phyloP scores from a whole-genome alignment of 2,797 vertebrate species.

The Xyrichtys novacula region DNA sequence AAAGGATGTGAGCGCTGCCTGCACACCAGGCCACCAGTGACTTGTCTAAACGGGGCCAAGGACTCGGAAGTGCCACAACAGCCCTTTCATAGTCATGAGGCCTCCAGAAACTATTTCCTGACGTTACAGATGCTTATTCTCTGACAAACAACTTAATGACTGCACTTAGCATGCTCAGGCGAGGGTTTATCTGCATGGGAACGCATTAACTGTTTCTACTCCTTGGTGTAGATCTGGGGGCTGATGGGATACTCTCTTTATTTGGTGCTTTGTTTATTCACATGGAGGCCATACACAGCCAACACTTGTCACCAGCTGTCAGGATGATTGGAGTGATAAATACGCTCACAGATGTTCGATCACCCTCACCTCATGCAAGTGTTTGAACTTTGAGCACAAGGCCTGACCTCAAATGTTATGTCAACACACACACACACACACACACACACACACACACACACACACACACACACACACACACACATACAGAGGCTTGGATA shows the following conservation, averaged over 20 bases:
- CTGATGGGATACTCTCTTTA: slow-evolving; percentile 31
- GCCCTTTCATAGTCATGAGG: slow-evolving; percentile 54
- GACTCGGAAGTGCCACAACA: slow-evolving; percentile 56
- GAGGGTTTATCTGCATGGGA: slow-evolving; percentile 44
- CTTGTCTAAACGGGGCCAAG: slow-evolving; percentile 58
- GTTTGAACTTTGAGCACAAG: slow-evolving; percentile 68
- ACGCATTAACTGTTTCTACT: slow-evolving; percentile 3
- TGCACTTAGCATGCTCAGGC: slow-evolving; percentile 28
- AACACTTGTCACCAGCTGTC: slow-evolving; percentile 61
- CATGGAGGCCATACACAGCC: slow-evolving; percentile 61
- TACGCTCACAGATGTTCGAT: slow-evolving; percentile 72
- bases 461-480: slow-evolving; percentile 3
- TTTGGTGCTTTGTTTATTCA: slow-evolving; percentile 68
- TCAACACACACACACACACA: slow-evolving; percentile 61
- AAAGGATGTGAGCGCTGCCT: slow-evolving; percentile 62
- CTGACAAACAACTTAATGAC: slow-evolving; percentile 61
- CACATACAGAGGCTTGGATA: background rate
- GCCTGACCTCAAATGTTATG: slow-evolving; percentile 69
- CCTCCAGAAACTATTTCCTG: slow-evolving; percentile 64
- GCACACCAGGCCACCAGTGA: slow-evolving; percentile 57
- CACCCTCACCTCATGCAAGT: slow-evolving; percentile 45
- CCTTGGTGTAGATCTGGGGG: background rate
- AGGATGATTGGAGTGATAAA: slow-evolving; percentile 66
- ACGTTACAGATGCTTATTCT: slow-evolving; percentile 45
- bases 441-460: slow-evolving; percentile 3